A percentile compares a stretch with the other conserved stretches of the same genome.
These are phyloP conservation scores for Pseudomyrmex gracilis DNA, from an alignment of 1,140 invertebrate species.

Conservation along the genomic window DNA sequence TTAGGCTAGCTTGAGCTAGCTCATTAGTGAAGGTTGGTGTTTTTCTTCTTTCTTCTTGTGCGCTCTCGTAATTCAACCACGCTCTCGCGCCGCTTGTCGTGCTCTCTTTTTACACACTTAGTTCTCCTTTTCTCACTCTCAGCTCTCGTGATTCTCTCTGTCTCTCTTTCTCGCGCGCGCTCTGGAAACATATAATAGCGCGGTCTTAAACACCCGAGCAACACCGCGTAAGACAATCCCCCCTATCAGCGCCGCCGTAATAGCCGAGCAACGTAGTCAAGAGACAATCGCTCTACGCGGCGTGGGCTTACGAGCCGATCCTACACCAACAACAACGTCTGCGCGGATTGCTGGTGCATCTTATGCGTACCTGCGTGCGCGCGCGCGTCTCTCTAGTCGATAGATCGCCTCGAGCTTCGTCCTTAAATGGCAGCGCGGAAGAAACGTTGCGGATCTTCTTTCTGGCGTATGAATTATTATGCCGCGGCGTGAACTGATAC, in stretches of 20 bases:
- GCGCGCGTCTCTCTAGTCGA: slow-evolving; percentile 57
- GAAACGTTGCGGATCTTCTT: slow-evolving; percentile 36
- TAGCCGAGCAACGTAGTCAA: slow-evolving; percentile 62
- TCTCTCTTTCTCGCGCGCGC: slow-evolving; percentile 18
- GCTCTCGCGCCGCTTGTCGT: slow-evolving; percentile 42
- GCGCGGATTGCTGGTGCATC: slow-evolving; percentile 30
- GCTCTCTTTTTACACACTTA: slow-evolving; percentile 55
- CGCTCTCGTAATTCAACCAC: slow-evolving; percentile 62
- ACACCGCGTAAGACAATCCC: slow-evolving; percentile 73
- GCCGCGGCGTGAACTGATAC: slow-evolving; percentile 7
- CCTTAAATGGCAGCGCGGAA: slow-evolving; percentile 64
- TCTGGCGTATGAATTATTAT: slow-evolving; percentile 48
- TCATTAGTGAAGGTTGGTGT: slow-evolving; percentile 66
- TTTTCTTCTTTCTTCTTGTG: slow-evolving; percentile 60
- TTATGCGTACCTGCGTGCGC: slow-evolving; percentile 32
- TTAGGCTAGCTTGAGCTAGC: slow-evolving; percentile 25
- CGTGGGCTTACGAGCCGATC: slow-evolving; percentile 66
- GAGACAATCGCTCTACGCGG: slow-evolving; percentile 69
- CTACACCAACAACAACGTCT: slow-evolving; percentile 46
- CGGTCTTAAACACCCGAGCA: slow-evolving; percentile 71
- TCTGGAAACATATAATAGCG: slow-evolving; percentile 68
- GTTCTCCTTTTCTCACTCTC: slow-evolving; percentile 4
- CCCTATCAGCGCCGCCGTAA: slow-evolving; percentile 72
- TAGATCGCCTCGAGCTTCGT: slow-evolving; percentile 54
- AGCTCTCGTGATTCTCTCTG: neutral